A percentile compares a stretch with the other conserved stretches of the same genome.
Evolutionary conservation across 2,797 vertebrate genomes (phyloP).

Genomic region (Lacerta viridis): DNA sequence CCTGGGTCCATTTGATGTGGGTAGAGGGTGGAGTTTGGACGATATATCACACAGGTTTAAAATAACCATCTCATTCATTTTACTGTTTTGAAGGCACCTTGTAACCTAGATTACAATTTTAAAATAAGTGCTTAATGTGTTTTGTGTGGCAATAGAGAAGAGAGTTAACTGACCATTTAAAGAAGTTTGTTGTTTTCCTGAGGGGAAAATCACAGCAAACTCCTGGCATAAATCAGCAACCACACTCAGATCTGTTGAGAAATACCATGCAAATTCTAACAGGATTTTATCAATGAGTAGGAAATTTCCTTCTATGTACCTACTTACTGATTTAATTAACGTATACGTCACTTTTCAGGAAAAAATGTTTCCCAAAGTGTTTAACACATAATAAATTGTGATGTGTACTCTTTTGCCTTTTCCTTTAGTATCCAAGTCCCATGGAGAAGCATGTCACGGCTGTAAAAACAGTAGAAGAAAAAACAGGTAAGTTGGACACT

Average conservation of each 20-base stretch:
- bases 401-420: constrained; percentile 59
- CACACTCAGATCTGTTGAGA: neutral
- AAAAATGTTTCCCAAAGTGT: no score
- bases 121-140: accelerated
- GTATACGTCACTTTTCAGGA: no score
- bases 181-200: neutral
- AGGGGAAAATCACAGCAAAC: neutral
- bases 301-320: neutral
- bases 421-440: constrained; percentile 77
- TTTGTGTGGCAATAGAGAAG: neutral
- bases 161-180: neutral
- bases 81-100: neutral
- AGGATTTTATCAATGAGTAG: neutral
- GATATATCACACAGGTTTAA: accelerated
- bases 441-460: constrained; percentile 77
- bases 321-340: no score
- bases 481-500: constrained; percentile 72
- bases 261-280: constrained; percentile 37
- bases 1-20: neutral
- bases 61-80: accelerated
- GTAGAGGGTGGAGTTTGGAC: no score
- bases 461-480: constrained; percentile 78
- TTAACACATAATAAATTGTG: constrained; percentile 17
- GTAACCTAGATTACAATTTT: neutral
- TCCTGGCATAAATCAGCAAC: neutral